Percentiles rank a stretch among this genome's conserved stretches.
Evolutionary conservation across 2,113 vertebrate genomes (phyloP).

Genomic region (Murina feae): DNA sequence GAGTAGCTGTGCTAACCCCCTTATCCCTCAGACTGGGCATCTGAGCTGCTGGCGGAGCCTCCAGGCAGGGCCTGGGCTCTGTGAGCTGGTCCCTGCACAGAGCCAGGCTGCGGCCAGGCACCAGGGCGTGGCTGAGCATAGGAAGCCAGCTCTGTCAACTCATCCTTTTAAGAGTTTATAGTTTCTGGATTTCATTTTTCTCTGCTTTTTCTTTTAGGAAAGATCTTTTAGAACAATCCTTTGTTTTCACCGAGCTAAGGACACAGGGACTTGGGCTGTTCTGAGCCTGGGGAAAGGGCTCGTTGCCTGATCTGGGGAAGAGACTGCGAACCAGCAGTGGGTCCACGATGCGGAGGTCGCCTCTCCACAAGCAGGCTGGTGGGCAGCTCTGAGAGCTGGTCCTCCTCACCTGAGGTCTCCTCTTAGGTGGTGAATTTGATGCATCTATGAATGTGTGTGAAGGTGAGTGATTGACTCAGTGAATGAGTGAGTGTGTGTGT

Average conservation of each 20-base stretch:
- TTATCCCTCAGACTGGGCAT: not conserved
- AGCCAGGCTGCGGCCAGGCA: not conserved
- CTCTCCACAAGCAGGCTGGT: not conserved
- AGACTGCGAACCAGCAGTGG: not conserved
- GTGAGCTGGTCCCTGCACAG: rapidly evolving
- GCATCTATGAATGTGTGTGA: not conserved
- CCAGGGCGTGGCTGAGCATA: not conserved
- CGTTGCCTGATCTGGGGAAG: not conserved
- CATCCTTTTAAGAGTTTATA: not conserved
- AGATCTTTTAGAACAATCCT: constrained; percentile 22
- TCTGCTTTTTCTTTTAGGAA: not conserved
- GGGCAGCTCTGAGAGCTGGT: not conserved
- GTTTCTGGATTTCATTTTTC: constrained; percentile 34
- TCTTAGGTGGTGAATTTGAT: not conserved
- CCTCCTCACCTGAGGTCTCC: not conserved
- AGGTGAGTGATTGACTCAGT: not conserved
- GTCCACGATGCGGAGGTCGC: not conserved
- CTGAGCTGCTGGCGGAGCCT: not conserved
- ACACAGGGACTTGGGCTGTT: not conserved
- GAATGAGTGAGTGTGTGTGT: not conserved
- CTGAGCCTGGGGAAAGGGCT: not conserved
- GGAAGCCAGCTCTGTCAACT: not conserved
- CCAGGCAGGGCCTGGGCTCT: not conserved
- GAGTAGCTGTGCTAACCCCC: not conserved
- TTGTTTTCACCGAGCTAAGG: constrained; percentile 18